Evolutionary conservation across 2,888 invertebrate species (phyloP), one percentile per base, ranked within the genome.

Genomic region (Eristalinus sepulchralis): DNA sequence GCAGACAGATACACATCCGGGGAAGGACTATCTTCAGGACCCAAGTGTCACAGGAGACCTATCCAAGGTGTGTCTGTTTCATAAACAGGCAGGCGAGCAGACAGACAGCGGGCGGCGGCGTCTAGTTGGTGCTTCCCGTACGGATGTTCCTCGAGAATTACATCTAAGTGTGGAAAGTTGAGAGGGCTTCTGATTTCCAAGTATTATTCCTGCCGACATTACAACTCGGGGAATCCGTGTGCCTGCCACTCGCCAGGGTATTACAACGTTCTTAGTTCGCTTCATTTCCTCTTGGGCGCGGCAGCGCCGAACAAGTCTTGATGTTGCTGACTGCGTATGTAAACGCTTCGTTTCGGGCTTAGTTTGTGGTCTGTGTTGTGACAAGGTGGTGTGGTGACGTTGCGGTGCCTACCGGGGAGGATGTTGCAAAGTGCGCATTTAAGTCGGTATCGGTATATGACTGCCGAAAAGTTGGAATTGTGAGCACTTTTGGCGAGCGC

Each of bases 11-110:
- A 85, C 72, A 77, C 66, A 55, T 76, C 72, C 67, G 62, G 70
- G 71, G 78, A 3, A 34, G 76, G 80, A 68, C 62, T 63, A 76
- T 39, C 73, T 27, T 39, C 75, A 79, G 9, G 70, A 80, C 72
- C 68, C 39, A 36, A 77, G 77, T 85, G 81, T 81, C 72, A 77
- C 76, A 47, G 57, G 22, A 22, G 57, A 81, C 20, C 66, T 47
- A 59, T 72, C 24, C 47, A 60, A 85, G 68, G 77, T 68, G 57
- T 60, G 76, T 81, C 70, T 77, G 77, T 27, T 81, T 77, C 77
- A 85, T 77, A 81, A 77, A 85, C 82, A 82, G 82, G 60, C 76
- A 71, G 83, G 71, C 63, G 63, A 36, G 62, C 62, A 63, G 62
- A 53, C 62, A 27, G 27, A 27, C 63, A 36, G 62, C 62, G 55